phyloP scores from a whole-genome alignment of 2,888 invertebrate genomes.

The Schizotus pectinicornis region DNA sequence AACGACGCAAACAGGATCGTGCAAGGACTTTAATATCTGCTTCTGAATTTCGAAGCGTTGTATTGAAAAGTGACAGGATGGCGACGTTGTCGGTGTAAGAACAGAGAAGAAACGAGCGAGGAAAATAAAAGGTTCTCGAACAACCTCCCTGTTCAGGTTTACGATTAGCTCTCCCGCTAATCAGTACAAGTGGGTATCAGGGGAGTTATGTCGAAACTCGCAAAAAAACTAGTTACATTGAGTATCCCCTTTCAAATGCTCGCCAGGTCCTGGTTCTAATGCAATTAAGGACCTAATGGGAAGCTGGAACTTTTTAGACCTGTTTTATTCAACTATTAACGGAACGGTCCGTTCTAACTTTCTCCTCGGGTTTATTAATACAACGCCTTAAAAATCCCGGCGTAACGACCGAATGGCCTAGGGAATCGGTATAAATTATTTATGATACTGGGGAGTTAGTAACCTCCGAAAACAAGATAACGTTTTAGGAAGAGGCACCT shows the following conservation, averaged over 20 bases:
- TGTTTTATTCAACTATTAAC: constrained; percentile 23
- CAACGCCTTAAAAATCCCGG: constrained; percentile 10
- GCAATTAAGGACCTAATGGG: constrained; percentile 33
- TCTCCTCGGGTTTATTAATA: constrained; percentile 3
- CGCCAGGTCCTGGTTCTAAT: constrained; percentile 19
- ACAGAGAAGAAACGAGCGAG: constrained; percentile 1
- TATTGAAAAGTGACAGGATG: constrained; percentile 13
- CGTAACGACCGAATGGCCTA: neutral
- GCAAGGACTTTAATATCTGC: constrained; percentile 15
- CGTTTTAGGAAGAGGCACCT: constrained; percentile 14
- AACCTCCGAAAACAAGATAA: no score
- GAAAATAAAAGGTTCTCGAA: constrained; percentile 4
- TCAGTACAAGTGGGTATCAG: constrained; percentile 35
- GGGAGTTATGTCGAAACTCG: constrained; percentile 32
- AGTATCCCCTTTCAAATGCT: constrained; percentile 21
- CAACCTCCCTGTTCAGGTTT: constrained; percentile 18
- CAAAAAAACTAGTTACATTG: constrained; percentile 25
- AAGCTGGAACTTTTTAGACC: constrained; percentile 24
- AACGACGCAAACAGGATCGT: constrained; percentile 13
- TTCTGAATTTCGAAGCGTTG: constrained; percentile 4
- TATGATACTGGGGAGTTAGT: neutral
- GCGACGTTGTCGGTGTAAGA: neutral
- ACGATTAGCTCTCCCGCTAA: constrained; percentile 36
- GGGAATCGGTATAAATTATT: constrained; percentile 7
- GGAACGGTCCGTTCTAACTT: constrained; percentile 8